phyloP scores from a whole-genome alignment of 2,113 vertebrate species.

The Phocoena sinus region DNA sequence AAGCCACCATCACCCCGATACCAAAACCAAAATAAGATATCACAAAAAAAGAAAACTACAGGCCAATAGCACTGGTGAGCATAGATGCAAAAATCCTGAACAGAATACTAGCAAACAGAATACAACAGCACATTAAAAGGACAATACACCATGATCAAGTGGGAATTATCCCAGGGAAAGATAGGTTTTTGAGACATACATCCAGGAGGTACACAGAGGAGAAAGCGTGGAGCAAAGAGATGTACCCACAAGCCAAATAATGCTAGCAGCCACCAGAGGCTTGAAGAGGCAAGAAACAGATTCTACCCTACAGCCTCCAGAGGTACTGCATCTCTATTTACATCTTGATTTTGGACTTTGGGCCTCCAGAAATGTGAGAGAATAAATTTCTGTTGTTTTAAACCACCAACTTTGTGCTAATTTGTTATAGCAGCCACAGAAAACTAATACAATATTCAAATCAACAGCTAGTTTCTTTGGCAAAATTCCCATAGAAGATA shows the following conservation, averaged over 20 bases:
- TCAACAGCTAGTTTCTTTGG: background rate
- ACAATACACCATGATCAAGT: too few relatives aligned
- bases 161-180: background rate
- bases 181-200: background rate
- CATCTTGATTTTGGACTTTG: background rate
- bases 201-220: background rate
- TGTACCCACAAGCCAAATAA: background rate
- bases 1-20: too few relatives aligned
- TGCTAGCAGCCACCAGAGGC: background rate
- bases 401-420: background rate
- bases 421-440: background rate
- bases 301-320: fast-evolving
- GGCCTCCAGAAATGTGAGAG: background rate
- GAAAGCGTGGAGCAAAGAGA: background rate
- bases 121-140: too few relatives aligned
- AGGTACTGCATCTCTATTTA: background rate
- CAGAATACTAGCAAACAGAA: too few relatives aligned
- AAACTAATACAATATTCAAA: background rate
- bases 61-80: too few relatives aligned
- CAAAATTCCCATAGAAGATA: slow-evolving; percentile 16
- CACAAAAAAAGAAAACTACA: too few relatives aligned
- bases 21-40: too few relatives aligned
- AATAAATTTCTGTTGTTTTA: background rate
- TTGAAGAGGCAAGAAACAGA: background rate
- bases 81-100: too few relatives aligned